phyloP scores from a whole-genome alignment of 2,113 vertebrate species.

The Bos indicus region DNA sequence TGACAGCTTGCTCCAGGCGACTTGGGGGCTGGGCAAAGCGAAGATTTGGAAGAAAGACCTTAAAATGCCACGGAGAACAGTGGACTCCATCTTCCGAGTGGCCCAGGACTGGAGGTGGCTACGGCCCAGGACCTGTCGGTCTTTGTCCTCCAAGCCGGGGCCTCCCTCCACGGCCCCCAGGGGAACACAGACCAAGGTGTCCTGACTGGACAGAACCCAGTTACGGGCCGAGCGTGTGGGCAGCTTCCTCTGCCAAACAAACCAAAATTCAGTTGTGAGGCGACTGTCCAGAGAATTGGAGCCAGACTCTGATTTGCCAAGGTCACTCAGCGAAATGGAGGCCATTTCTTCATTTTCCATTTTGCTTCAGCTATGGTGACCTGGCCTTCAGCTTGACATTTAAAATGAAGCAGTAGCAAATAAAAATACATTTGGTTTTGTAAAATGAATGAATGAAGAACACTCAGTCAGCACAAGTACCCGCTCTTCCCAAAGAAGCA shows the following conservation, averaged over 20 bases:
- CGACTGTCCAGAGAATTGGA: neutral
- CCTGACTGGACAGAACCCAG: slow-evolving; percentile 17
- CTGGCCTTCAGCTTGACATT: slow-evolving; percentile 24
- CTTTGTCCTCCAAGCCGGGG: neutral
- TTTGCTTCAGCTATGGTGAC: slow-evolving; percentile 26
- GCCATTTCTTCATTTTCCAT: slow-evolving; percentile 40
- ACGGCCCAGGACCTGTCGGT: neutral
- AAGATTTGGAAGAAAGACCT: neutral
- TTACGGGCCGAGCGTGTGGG: neutral
- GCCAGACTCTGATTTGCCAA: slow-evolving; percentile 44
- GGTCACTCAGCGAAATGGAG: slow-evolving; percentile 30
- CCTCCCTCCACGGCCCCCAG: neutral
- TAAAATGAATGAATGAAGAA: neutral
- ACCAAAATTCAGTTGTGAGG: neutral
- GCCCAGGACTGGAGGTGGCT: neutral
- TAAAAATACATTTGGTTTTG: neutral
- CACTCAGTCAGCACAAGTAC: slow-evolving; percentile 1
- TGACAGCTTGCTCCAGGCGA: neutral
- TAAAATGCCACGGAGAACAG: neutral
- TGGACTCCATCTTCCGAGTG: neutral
- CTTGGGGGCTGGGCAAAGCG: neutral
- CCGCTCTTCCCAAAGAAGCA: neutral
- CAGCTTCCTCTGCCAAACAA: slow-evolving; percentile 43
- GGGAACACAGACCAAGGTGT: neutral
- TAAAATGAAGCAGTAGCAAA: neutral